phyloP scores from a whole-genome alignment of 2,888 invertebrate species.

The Horisme vitalbata region DNA sequence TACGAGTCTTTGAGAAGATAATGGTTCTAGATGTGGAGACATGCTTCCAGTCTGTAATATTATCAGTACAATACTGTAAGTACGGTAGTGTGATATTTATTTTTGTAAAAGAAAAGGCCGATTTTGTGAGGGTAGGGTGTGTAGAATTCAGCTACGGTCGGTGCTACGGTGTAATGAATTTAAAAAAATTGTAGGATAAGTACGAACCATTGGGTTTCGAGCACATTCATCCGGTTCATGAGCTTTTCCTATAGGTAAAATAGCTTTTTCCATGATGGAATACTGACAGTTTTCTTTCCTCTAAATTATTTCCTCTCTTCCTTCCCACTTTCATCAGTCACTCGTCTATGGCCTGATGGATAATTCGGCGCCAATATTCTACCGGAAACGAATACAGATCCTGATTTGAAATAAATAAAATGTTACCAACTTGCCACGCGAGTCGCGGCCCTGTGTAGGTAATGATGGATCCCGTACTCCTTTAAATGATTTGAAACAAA shows the following conservation, averaged over 20 bases:
- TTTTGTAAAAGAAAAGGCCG: no score
- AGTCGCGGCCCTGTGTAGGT: no score
- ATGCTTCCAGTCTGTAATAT: slow-evolving; percentile 32
- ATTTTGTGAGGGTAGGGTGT: not conserved
- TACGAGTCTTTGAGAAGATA: slow-evolving; percentile 36
- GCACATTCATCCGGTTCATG: slow-evolving; percentile 64
- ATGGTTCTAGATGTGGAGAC: slow-evolving; percentile 30
- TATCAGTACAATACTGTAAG: no score
- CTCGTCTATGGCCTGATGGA: not conserved
- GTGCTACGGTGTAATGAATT: no score
- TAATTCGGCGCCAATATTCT: slow-evolving; percentile 17
- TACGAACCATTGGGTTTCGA: slow-evolving; percentile 50
- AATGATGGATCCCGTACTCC: no score
- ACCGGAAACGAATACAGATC: slow-evolving; percentile 5
- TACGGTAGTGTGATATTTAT: no score
- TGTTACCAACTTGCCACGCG: slow-evolving; percentile 1
- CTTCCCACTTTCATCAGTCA: no score
- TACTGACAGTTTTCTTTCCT: slow-evolving; percentile 1
- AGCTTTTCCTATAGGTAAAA: slow-evolving; percentile 60
- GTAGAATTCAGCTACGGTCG: no score
- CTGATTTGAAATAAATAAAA: not conserved
- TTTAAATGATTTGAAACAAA: no score
- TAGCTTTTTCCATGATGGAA: slow-evolving; percentile 48
- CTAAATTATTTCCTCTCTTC: not conserved
- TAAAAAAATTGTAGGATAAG: not conserved